These are phyloP conservation scores for Novumbra hubbsi DNA, from an alignment of 2,797 vertebrate species.

Conservation along the genomic window DNA sequence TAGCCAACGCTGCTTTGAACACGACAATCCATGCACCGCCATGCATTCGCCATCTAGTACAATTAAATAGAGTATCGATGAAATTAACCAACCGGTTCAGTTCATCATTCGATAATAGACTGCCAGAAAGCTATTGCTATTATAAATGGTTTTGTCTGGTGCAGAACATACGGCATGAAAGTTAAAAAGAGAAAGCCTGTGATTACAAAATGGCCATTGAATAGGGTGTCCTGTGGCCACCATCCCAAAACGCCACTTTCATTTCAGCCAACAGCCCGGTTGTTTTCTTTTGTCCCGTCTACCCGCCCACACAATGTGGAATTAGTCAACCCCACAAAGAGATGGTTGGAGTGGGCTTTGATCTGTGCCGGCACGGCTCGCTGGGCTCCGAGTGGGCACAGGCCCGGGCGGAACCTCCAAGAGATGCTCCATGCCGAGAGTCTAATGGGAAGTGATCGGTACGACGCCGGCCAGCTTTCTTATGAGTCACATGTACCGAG, in stretches of 20 bases:
- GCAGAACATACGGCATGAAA: neutral
- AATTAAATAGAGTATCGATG: neutral
- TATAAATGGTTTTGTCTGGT: conserved; percentile 12
- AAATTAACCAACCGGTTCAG: neutral
- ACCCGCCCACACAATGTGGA: conserved; percentile 16
- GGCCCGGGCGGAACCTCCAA: neutral
- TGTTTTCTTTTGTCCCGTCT: neutral
- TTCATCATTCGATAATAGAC: neutral
- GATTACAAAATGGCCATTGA: conserved; percentile 27
- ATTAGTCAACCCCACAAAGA: conserved; percentile 12
- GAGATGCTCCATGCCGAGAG: conserved; percentile 1
- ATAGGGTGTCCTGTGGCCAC: neutral
- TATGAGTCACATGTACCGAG: neutral
- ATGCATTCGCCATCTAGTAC: neutral
- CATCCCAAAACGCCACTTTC: neutral
- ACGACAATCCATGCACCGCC: neutral
- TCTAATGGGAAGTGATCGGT: neutral
- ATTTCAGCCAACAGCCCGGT: conserved; percentile 7
- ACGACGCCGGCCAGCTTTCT: neutral
- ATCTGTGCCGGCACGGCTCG: conserved; percentile 1
- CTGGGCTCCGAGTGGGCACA: neutral
- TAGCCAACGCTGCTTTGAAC: neutral
- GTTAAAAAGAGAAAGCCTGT: conserved; percentile 46
- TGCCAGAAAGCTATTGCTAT: neutral
- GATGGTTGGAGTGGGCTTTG: conserved; percentile 12